Conservation (phyloP, 2,113 vertebrate genomes). For the Ptychochromis oligacanthus region DNA sequence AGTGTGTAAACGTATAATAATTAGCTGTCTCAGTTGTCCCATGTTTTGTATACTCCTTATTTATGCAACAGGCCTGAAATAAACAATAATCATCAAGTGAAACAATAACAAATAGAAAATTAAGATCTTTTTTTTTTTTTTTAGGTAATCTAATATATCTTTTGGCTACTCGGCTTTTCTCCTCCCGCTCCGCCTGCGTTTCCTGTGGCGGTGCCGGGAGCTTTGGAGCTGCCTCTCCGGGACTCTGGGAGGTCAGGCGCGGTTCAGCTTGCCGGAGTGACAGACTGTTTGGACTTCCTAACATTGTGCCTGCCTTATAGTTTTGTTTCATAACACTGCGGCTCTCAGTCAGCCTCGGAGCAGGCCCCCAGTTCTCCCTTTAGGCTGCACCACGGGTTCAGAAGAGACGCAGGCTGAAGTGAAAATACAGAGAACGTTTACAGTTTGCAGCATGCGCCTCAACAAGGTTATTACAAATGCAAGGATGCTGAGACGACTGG, state of each 20-base stretch:
- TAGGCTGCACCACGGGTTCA: not conserved
- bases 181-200: conserved; percentile 24
- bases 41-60: not conserved
- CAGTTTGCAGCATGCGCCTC: not conserved
- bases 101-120: not conserved
- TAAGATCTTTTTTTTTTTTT: not conserved
- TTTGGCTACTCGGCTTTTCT: conserved; percentile 14
- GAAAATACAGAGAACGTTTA: not conserved
- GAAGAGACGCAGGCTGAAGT: not conserved
- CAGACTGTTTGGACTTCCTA: conserved; percentile 87
- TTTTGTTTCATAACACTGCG: conserved; percentile 40
- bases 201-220: conserved; percentile 52
- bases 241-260: conserved; percentile 59
- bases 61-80: not conserved
- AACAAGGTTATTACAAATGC: not conserved
- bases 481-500: no score
- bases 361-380: not conserved
- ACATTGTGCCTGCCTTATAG: conserved; percentile 81
- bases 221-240: conserved; percentile 50
- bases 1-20: not conserved
- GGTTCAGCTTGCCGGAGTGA: conserved; percentile 75
- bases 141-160: conserved; percentile 31
- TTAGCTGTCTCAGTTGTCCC: not conserved
- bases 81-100: not conserved
- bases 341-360: not conserved